phyloP scores from a whole-genome alignment of 2,113 vertebrate species.

The Esox niger region DNA sequence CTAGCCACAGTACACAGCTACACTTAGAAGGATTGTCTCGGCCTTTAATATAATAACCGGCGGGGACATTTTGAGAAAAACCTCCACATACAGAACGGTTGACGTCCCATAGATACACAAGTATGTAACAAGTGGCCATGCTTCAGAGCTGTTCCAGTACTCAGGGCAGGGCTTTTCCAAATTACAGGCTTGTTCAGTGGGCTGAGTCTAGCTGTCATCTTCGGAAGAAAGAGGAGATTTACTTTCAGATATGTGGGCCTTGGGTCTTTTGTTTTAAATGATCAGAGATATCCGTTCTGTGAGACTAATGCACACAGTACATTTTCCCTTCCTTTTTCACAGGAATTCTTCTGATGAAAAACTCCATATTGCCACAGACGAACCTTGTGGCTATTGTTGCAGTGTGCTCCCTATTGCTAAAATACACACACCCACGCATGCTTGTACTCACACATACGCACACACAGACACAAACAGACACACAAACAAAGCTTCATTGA shows the following conservation, averaged over 20 bases:
- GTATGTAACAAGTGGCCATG: neutral
- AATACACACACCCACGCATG: neutral
- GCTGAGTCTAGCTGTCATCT: constrained; percentile 31
- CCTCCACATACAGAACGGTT: neutral
- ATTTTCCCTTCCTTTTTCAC: constrained; percentile 3
- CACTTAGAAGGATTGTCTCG: too few species aligned
- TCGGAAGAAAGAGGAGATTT: constrained; percentile 42
- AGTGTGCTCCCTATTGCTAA: neutral
- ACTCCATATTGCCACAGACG: neutral
- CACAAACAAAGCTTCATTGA: too few species aligned
- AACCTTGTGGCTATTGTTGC: neutral
- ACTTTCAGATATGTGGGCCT: constrained; percentile 41
- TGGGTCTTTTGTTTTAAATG: constrained; percentile 46
- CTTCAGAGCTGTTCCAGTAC: constrained; percentile 9
- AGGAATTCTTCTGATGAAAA: constrained; percentile 16
- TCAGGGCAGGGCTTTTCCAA: constrained; percentile 24
- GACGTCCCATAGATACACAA: neutral
- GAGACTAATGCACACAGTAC: constrained; percentile 3
- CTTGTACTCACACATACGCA: constrained; percentile 1
- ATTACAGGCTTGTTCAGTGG: constrained; percentile 43
- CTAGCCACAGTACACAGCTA: too few species aligned
- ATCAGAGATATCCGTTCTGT: constrained; percentile 39
- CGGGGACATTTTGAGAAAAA: neutral
- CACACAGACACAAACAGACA: constrained; percentile 5
- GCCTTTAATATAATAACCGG: neutral